Evolutionary conservation across 2,797 vertebrate species (phyloP).

Genomic region (Oryzias sinensis): DNA sequence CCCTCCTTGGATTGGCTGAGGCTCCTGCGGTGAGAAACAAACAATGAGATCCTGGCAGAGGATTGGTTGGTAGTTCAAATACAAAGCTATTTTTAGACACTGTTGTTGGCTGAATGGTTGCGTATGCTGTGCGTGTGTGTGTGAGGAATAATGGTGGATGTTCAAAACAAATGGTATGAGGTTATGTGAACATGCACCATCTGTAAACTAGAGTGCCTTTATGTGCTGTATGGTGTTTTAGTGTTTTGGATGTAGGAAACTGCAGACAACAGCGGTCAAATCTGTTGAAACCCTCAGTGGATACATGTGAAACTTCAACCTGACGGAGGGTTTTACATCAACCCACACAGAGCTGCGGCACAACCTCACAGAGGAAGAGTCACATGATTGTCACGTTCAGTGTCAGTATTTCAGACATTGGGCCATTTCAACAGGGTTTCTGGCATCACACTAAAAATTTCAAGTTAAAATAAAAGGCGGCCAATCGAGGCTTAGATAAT

Average conservation of each 20-base stretch:
- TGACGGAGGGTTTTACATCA: constrained; percentile 25
- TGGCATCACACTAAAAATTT: constrained; percentile 90
- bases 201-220: neutral
- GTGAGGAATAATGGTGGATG: neutral
- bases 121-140: neutral
- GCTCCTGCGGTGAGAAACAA: constrained; percentile 74
- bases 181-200: constrained; percentile 41
- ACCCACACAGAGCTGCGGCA: constrained; percentile 42
- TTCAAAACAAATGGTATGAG: constrained; percentile 9
- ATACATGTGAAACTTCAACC: constrained; percentile 42
- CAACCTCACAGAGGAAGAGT: constrained; percentile 35
- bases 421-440: constrained; percentile 74
- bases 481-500: constrained; percentile 32
- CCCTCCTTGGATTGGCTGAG: constrained; percentile 63
- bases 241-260: constrained; percentile 26
- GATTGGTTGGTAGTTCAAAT: constrained; percentile 15
- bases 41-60: constrained; percentile 59
- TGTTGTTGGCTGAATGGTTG: neutral
- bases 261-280: constrained; percentile 45
- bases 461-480: constrained; percentile 18
- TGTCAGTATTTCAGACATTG: constrained; percentile 37
- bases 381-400: constrained; percentile 19
- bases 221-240: constrained; percentile 17
- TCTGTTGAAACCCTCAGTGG: constrained; percentile 26
- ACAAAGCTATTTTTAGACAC: neutral